Evolutionary conservation across 1,140 invertebrate genomes (phyloP).

Genomic region (Cephus cinctus): DNA sequence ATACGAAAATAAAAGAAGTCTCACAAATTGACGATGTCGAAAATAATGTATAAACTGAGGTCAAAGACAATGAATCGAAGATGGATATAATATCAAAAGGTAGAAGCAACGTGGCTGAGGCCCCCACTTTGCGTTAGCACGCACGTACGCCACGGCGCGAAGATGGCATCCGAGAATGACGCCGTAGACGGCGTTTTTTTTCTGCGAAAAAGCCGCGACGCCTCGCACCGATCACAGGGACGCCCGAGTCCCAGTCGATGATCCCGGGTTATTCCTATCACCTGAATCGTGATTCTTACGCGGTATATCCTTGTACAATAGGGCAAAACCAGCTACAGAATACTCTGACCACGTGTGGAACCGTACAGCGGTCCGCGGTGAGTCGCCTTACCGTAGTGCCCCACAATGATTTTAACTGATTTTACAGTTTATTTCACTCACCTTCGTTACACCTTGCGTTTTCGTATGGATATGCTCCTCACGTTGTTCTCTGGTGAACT

Average conservation of each 20-base stretch:
- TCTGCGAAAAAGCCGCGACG: constrained; percentile 15
- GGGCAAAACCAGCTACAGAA: constrained; percentile 10
- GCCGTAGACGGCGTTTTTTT: constrained; percentile 38
- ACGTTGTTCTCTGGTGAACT: constrained; percentile 18
- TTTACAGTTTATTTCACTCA: too few species aligned
- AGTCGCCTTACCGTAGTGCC: neutral
- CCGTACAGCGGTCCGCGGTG: constrained; percentile 17
- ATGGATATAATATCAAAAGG: neutral
- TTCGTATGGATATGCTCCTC: constrained; percentile 14
- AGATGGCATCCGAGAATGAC: constrained; percentile 52
- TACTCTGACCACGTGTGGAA: constrained; percentile 37
- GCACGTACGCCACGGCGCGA: constrained; percentile 41
- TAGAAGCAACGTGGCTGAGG: constrained; percentile 37
- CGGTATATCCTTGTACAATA: constrained; percentile 4
- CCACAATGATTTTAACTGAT: too few species aligned
- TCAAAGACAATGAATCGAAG: neutral
- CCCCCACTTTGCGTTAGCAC: constrained; percentile 31
- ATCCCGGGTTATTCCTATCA: neutral
- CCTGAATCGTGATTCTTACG: too few species aligned
- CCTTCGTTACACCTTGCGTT: constrained; percentile 15
- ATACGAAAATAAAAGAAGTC: too few species aligned
- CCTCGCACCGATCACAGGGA: constrained; percentile 7
- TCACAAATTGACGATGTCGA: too few species aligned
- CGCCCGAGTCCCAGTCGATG: neutral
- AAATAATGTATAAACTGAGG: neutral